phyloP scores from a whole-genome alignment of 2,797 vertebrate genomes.

The Anguilla megastoma region DNA sequence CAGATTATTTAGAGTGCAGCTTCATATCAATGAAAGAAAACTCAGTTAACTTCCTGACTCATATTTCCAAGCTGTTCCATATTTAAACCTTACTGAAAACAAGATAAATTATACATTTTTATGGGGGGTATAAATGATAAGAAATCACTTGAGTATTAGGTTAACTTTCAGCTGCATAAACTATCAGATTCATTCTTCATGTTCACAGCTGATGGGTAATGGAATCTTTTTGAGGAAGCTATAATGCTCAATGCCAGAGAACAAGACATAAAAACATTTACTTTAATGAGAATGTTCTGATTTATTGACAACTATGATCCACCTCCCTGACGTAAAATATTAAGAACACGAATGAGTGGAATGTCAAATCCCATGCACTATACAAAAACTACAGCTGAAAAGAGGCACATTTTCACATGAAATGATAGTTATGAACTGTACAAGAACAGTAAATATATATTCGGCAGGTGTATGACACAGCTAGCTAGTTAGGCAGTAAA shows the following conservation, averaged over 20 bases:
- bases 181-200: not conserved
- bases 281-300: not conserved
- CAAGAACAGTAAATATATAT: not conserved
- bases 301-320: not conserved
- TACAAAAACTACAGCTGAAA: not conserved
- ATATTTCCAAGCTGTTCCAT: not conserved
- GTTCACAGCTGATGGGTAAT: not conserved
- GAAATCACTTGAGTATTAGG: not conserved
- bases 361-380: not conserved
- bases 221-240: not conserved
- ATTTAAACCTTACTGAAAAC: not conserved
- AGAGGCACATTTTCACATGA: not conserved
- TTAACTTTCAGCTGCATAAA: not conserved
- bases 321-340: not conserved
- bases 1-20: not conserved
- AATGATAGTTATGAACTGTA: not conserved
- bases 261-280: not conserved
- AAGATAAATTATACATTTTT: not conserved
- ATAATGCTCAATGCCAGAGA: not conserved
- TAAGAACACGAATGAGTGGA: not conserved
- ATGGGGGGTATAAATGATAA: not conserved
- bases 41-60: no score
- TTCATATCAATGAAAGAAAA: not conserved
- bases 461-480: not conserved
- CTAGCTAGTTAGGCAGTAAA: not conserved